Evolutionary conservation across 1,140 invertebrate species (phyloP).

Genomic region (Drosophila ironensis): DNA sequence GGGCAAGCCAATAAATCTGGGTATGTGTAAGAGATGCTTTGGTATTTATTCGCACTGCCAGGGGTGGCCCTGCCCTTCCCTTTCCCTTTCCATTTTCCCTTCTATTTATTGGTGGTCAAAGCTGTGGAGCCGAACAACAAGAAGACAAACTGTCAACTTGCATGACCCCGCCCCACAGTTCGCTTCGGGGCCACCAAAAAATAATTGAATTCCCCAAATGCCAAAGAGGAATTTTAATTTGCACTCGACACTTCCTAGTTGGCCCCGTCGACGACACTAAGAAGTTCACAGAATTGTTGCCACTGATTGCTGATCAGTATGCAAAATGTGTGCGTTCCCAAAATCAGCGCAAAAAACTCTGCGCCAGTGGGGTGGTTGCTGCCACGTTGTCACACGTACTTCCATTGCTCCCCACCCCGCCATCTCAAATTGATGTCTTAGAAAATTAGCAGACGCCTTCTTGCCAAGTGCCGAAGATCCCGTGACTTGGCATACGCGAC

Average conservation of each 20-base stretch:
- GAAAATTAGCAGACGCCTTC: constrained; percentile 66
- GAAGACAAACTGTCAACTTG: constrained; percentile 64
- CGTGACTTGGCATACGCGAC: constrained; percentile 43
- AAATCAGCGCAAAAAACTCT: constrained; percentile 69
- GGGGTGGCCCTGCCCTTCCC: too few species aligned
- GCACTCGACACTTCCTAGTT: constrained; percentile 44
- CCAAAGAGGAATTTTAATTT: constrained; percentile 80
- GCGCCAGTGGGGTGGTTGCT: neutral
- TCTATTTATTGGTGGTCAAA: constrained; percentile 65
- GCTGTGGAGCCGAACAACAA: constrained; percentile 4
- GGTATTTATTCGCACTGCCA: constrained; percentile 20
- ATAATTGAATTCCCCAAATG: constrained; percentile 80
- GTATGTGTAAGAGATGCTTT: constrained; percentile 36
- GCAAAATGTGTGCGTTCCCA: constrained; percentile 78
- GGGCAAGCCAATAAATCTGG: constrained; percentile 62
- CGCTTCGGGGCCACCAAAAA: constrained; percentile 48
- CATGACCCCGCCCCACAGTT: constrained; percentile 27
- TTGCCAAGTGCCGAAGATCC: constrained; percentile 9
- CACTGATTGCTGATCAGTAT: constrained; percentile 77
- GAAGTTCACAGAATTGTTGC: constrained; percentile 30
- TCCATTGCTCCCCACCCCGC: constrained; percentile 19
- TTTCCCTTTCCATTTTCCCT: constrained; percentile 30
- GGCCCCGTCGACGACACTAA: constrained; percentile 7
- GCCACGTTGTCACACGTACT: constrained; percentile 73
- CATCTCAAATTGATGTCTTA: constrained; percentile 71